Percentiles rank a stretch among this genome's conserved stretches.
These are phyloP conservation scores for Pachydiplax longipennis DNA, from an alignment of 2,888 invertebrate species.

Conservation along the genomic window DNA sequence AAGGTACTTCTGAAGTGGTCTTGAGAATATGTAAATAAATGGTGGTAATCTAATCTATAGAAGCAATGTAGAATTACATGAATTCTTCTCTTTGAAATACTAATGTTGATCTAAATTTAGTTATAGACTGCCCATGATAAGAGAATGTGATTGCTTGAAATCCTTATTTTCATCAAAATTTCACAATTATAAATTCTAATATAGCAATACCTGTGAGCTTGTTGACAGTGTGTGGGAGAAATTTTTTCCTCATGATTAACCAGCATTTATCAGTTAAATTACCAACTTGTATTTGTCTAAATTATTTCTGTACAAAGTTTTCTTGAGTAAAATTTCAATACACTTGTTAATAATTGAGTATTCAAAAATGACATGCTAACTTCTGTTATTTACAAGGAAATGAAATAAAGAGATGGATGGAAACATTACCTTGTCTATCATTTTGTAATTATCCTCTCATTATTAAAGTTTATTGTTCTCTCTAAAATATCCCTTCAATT, in stretches of 20 bases:
- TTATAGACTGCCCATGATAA: neutral
- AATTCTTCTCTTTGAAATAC: neutral
- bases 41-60: slow-evolving; percentile 2
- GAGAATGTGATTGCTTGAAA: slow-evolving; percentile 21
- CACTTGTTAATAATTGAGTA: neutral
- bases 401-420: slow-evolving; percentile 29
- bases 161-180: slow-evolving; percentile 19
- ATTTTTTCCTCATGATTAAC: neutral
- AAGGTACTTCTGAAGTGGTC: neutral
- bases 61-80: neutral
- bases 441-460: no score
- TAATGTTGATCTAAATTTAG: neutral
- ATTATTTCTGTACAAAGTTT: slow-evolving; percentile 1
- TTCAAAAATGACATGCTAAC: neutral
- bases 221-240: neutral
- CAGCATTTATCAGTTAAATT: neutral
- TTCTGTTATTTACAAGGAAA: slow-evolving; percentile 6
- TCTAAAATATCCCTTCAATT: no score
- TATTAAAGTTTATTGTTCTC: no score
- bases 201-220: slow-evolving; percentile 11
- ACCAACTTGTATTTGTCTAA: slow-evolving; percentile 10
- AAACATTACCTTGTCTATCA: neutral
- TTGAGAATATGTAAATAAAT: neutral
- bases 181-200: neutral
- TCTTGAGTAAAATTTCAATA: neutral